Evolutionary conservation across 1,140 invertebrate species (phyloP).

Genomic region (Cephus cinctus): DNA sequence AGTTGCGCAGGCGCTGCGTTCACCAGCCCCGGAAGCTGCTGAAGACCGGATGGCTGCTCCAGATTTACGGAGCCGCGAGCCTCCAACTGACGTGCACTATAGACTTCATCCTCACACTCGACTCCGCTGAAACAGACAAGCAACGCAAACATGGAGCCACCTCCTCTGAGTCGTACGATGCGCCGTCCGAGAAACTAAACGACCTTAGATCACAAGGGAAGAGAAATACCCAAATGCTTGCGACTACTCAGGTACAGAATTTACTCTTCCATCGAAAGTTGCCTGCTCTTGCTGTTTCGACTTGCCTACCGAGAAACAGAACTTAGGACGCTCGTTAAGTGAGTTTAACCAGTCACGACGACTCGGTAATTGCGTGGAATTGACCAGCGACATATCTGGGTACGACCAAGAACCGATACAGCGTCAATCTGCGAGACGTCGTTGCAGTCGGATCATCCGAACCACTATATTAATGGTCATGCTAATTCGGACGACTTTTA

Average conservation of each 20-base stretch:
- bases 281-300: no score
- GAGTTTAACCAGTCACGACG: slow-evolving; percentile 36
- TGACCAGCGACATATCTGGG: slow-evolving; percentile 36
- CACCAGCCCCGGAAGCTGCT: slow-evolving; percentile 7
- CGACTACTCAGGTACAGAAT: no score
- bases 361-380: slow-evolving; percentile 39
- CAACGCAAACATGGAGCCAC: background rate
- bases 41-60: background rate
- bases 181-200: background rate
- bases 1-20: slow-evolving; percentile 4
- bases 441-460: no score
- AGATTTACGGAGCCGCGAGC: slow-evolving; percentile 29
- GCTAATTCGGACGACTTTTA: background rate
- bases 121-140: slow-evolving; percentile 72
- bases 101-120: slow-evolving; percentile 82
- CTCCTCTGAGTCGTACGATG: background rate
- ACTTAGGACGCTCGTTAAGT: slow-evolving; percentile 27
- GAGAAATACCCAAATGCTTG: no score
- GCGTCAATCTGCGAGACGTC: no score
- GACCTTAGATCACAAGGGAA: no score
- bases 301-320: no score
- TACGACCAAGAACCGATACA: no score
- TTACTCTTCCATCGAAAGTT: no score
- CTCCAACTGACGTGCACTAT: slow-evolving; percentile 71
- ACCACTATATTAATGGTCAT: no score